Conservation (phyloP, 1,140 invertebrate genomes). For the Drosophila sulfurigaster region DNA sequence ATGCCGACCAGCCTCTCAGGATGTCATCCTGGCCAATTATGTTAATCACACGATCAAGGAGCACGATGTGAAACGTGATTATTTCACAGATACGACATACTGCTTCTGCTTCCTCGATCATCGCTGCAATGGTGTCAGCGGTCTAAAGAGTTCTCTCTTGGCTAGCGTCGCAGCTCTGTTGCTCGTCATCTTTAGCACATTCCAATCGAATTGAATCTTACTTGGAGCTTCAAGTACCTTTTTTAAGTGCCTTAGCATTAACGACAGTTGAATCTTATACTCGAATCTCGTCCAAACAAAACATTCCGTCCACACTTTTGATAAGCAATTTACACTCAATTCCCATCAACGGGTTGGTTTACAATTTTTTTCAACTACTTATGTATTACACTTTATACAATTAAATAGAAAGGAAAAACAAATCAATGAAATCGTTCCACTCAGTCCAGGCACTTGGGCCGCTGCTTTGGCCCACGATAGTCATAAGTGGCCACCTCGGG, state of each 20-base stretch:
- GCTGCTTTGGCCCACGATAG: constrained; percentile 87
- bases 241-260: constrained; percentile 61
- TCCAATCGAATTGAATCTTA: constrained; percentile 2
- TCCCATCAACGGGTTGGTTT: constrained; percentile 23
- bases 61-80: constrained; percentile 93
- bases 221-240: not conserved
- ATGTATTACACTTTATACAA: constrained; percentile 69
- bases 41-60: constrained; percentile 95
- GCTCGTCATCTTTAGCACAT: constrained; percentile 30
- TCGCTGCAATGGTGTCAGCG: constrained; percentile 90
- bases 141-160: constrained; percentile 24
- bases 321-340: constrained; percentile 45
- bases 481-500: constrained; percentile 90
- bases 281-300: constrained; percentile 54
- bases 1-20: constrained; percentile 91
- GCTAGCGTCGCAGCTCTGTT: constrained; percentile 4
- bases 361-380: constrained; percentile 56
- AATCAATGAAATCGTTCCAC: constrained; percentile 44
- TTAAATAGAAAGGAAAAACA: constrained; percentile 45
- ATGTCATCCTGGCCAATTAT: constrained; percentile 93
- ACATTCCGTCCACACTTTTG: constrained; percentile 65
- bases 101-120: constrained; percentile 97
- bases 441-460: constrained; percentile 21
- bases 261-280: constrained; percentile 46
- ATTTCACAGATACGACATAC: constrained; percentile 93